Conservation (phyloP, 2,797 vertebrate species). For the Hydrocynus forskahlii region DNA sequence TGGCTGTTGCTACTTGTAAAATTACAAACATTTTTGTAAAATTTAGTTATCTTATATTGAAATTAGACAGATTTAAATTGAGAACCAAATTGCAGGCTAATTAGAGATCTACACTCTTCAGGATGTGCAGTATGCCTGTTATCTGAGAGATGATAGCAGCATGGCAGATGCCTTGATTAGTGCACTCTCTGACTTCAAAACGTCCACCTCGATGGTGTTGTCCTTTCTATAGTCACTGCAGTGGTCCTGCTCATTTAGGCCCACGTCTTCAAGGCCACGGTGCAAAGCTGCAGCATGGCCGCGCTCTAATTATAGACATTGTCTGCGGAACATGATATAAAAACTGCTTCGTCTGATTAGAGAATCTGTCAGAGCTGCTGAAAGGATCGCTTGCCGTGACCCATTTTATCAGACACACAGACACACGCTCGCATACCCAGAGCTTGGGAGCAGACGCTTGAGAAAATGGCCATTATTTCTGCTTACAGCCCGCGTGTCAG, state of each 20-base stretch:
- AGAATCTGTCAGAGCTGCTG: constrained; percentile 55
- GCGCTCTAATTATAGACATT: constrained; percentile 63
- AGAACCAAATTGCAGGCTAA: neutral
- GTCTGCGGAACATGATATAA: constrained; percentile 56
- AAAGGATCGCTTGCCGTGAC: constrained; percentile 57
- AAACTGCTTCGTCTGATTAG: constrained; percentile 61
- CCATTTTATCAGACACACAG: constrained; percentile 53
- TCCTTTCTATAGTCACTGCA: constrained; percentile 18
- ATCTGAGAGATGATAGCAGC: constrained; percentile 23
- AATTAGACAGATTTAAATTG: too few relatives aligned
- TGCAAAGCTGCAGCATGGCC: constrained; percentile 28
- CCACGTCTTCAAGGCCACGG: constrained; percentile 37
- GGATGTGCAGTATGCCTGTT: neutral
- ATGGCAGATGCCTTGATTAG: constrained; percentile 49
- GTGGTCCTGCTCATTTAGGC: constrained; percentile 42
- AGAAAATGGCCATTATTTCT: constrained; percentile 49
- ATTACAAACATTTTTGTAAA: too few relatives aligned
- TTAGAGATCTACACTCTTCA: neutral
- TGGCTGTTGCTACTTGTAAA: too few relatives aligned
- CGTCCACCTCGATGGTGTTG: constrained; percentile 23
- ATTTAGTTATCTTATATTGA: too few relatives aligned
- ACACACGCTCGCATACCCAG: constrained; percentile 22
- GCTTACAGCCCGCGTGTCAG: constrained; percentile 12
- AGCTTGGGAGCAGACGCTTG: constrained; percentile 38
- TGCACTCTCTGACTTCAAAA: constrained; percentile 34